Evolutionary conservation across 2,888 invertebrate species (phyloP), one percentile per base, ranked within the genome.

Genomic region (Morpho achilles): DNA sequence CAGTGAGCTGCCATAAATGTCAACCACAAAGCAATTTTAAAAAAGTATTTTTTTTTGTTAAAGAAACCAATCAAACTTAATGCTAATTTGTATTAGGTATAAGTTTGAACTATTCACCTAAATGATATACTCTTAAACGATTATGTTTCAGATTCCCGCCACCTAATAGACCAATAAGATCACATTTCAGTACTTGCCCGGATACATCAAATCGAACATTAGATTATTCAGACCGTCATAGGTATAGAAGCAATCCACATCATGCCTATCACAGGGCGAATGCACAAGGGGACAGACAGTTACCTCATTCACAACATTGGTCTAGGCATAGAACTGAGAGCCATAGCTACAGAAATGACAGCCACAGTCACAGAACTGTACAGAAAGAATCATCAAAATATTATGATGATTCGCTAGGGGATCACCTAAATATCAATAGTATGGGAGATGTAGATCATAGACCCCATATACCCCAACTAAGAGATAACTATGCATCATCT

Each of bases 401-500:
- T 63, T 78, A 76, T 68, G 69, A 75, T 9, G 71, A 73, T 23
- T 56, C 66, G 52, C 49, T 32, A 45, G 71, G 73, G 22, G 57
- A 62, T 45, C 73, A 59, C 62, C 57, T 57, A 57, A 75, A 71
- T 62, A 61, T 80, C 16, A 88, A 86, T 63, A 83, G 74, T 62
- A 79, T 85, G 79, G 85, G 87, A 16, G 87, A 89, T 74, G 63
- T 87, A 10, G 88, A 88, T 66, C 80, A 80, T 22, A 71, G 86
- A 16, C 16, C 16, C 16, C 79, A 76, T 59, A 47, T 57, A 22
- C 50, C 61, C 7, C 68, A 64, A 9, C 50, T 56, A 56, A 62
- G 67, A 62, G 70, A 72, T 5, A 44, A 61, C 22, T 75, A 64
- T 61, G 65, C 62, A 50, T 67, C 65, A n/a, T 70, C 68, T 22